phyloP scores from a whole-genome alignment of 2,888 invertebrate genomes.

The Sphaerophoria taeniata region DNA sequence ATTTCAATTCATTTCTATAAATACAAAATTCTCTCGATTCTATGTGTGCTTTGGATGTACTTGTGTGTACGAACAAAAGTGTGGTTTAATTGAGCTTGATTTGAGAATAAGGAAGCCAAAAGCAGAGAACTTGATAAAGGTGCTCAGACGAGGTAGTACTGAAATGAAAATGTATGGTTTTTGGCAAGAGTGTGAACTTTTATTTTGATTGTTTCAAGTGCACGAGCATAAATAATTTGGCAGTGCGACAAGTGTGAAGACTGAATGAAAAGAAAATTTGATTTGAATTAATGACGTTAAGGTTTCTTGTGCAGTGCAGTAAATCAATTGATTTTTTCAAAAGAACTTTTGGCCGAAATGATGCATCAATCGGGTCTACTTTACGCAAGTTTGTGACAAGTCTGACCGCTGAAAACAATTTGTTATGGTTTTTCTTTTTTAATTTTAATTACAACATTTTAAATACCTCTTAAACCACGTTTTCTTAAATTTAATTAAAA shows the following conservation, averaged over 20 bases:
- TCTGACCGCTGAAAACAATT: no score
- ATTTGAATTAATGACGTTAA: slow-evolving; percentile 6
- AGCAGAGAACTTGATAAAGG: no score
- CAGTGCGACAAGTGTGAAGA: neutral
- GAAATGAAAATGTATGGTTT: neutral
- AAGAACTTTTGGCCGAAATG: no score
- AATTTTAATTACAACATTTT: no score
- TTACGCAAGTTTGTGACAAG: no score
- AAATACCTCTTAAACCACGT: no score
- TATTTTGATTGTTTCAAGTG: slow-evolving; percentile 17
- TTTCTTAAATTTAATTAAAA: no score
- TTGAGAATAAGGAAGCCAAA: slow-evolving; percentile 15
- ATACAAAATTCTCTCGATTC: slow-evolving; percentile 23
- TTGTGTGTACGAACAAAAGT: slow-evolving; percentile 11
- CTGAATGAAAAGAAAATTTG: neutral
- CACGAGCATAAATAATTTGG: slow-evolving; percentile 8
- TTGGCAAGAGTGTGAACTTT: slow-evolving; percentile 35
- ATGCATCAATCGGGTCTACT: no score
- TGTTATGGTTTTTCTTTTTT: no score
- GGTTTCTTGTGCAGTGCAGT: neutral
- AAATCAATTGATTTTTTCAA: no score
- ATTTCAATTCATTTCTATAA: slow-evolving; percentile 53
- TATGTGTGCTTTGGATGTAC: neutral
- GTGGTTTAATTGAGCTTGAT: slow-evolving; percentile 27
- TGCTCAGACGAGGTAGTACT: neutral